Evolutionary conservation across 2,113 vertebrate species (phyloP).

Genomic region (Corythaixoides concolor): DNA sequence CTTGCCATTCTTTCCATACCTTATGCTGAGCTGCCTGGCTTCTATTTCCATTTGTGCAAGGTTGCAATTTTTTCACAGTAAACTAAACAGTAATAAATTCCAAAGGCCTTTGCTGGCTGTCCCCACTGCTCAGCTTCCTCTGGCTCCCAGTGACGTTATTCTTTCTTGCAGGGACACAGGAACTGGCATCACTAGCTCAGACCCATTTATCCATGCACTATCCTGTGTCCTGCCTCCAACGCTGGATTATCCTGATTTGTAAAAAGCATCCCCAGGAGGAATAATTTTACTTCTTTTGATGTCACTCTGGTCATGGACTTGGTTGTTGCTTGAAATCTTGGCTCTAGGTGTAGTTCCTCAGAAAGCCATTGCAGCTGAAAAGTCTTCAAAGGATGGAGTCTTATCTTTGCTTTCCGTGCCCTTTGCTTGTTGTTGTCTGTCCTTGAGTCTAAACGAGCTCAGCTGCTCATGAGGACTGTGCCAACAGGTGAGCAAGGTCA

Average conservation of each 20-base stretch:
- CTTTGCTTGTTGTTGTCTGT: background rate
- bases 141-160: background rate
- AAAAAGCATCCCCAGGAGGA: background rate
- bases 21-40: background rate
- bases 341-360: background rate
- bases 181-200: background rate
- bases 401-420: background rate
- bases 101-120: background rate
- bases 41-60: constrained; percentile 2
- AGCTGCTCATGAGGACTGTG: background rate
- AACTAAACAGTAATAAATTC: background rate
- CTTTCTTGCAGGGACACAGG: background rate
- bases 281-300: background rate
- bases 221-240: background rate
- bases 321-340: background rate
- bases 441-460: background rate
- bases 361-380: background rate
- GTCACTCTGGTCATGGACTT: background rate
- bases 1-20: background rate
- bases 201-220: background rate
- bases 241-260: background rate
- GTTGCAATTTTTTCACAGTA: background rate
- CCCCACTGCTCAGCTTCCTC: background rate
- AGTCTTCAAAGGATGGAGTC: background rate
- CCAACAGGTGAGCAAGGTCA: background rate